A percentile compares a stretch with the other conserved stretches of the same genome.
Evolutionary conservation across 2,888 invertebrate genomes (phyloP).

Genomic region (Napeogenes sylphis): DNA sequence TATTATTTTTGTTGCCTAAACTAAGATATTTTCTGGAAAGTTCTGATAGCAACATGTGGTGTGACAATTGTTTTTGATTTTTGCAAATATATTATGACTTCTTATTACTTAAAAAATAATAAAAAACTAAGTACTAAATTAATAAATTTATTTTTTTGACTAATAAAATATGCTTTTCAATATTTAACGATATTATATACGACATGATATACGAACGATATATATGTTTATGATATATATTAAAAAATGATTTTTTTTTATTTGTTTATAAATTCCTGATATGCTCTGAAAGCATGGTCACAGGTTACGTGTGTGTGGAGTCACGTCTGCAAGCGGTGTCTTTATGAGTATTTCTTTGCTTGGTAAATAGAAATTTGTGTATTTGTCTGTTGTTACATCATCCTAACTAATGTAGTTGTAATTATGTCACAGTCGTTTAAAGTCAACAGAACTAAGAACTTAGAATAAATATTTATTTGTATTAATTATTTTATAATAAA

Average conservation of each 20-base stretch:
- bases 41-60: neutral
- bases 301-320: conserved; percentile 28
- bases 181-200: too few species aligned
- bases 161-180: too few species aligned
- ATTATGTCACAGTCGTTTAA: conserved; percentile 2
- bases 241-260: neutral
- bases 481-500: too few species aligned
- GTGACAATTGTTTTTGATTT: neutral
- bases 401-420: conserved; percentile 11
- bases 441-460: neutral
- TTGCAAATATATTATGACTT: too few species aligned
- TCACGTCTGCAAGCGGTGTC: conserved; percentile 37
- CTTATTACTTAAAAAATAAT: too few species aligned
- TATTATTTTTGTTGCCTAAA: too few species aligned
- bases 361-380: conserved; percentile 37
- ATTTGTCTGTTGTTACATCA: conserved; percentile 17
- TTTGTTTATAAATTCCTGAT: neutral
- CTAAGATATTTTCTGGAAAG: too few species aligned
- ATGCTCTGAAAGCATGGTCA: neutral
- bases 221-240: too few species aligned
- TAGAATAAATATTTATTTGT: too few species aligned
- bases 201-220: neutral
- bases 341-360: conserved; percentile 18
- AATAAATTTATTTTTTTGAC: too few species aligned
- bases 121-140: too few species aligned